A percentile compares a stretch with the other conserved stretches of the same genome.
Evolutionary conservation across 2,797 vertebrate genomes (phyloP).

Genomic region (Lacerta bilineata): DNA sequence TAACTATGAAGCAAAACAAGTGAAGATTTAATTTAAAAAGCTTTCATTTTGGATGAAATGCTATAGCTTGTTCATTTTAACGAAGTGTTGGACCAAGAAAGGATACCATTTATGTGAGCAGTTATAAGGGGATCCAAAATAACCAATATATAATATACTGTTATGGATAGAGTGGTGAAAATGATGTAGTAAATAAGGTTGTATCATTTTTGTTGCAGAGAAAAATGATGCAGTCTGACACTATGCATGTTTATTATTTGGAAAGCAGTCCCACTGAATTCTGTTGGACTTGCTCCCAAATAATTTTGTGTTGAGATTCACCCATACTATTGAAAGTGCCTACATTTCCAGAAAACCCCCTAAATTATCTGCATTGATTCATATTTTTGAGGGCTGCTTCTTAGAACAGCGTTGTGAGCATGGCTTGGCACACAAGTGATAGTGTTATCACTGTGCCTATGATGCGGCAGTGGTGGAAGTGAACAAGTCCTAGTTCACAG

Average conservation of each 20-base stretch:
- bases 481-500: too few relatives aligned
- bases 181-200: neutral
- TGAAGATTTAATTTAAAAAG: conserved; percentile 46
- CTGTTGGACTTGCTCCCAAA: neutral
- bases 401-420: neutral
- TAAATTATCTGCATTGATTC: neutral
- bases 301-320: too few relatives aligned
- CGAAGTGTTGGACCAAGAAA: conserved; percentile 1
- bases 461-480: too few relatives aligned
- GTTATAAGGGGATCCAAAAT: neutral
- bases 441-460: too few relatives aligned
- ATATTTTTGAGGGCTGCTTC: neutral
- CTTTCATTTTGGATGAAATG: conserved; percentile 40
- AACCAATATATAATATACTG: neutral
- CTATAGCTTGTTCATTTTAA: conserved; percentile 54
- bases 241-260: conserved; percentile 10
- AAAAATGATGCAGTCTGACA: neutral
- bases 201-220: neutral
- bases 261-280: neutral
- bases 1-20: conserved; percentile 57
- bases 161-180: neutral
- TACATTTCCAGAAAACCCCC: neutral
- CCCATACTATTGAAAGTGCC: neutral
- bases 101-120: neutral
- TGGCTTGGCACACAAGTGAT: neutral